A percentile compares a stretch with the other conserved stretches of the same genome.
Conservation (phyloP, 2,888 invertebrate genomes). For the Noctuana brunneofusca region DNA sequence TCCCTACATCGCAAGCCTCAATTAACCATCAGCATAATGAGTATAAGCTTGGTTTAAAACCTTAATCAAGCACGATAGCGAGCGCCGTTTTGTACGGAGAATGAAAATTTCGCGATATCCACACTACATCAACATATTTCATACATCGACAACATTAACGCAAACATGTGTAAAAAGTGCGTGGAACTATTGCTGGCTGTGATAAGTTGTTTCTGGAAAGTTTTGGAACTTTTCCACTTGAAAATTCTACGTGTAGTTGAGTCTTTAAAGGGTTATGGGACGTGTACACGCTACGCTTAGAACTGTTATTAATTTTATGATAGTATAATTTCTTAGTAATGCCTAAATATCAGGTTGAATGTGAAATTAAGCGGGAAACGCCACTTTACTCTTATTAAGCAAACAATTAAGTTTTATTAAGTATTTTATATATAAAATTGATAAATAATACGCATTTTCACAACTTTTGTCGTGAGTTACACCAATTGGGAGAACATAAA, state of each 20-base stretch:
- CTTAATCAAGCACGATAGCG: not conserved
- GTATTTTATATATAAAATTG: not conserved
- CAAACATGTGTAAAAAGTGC: not conserved
- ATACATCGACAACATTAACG: not conserved
- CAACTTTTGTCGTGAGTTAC: too few species aligned
- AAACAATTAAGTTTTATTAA: too few species aligned
- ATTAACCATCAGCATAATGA: constrained; percentile 4
- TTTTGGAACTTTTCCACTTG: not conserved
- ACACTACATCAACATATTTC: not conserved
- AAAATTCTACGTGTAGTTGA: not conserved
- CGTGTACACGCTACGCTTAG: too few species aligned
- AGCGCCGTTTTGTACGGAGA: not conserved
- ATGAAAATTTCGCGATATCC: constrained; percentile 3
- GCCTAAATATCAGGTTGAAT: too few species aligned
- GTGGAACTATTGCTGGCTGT: not conserved
- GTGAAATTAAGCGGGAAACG: too few species aligned
- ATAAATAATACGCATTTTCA: not conserved
- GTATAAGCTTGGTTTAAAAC: not conserved
- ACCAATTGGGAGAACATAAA: not conserved
- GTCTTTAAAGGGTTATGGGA: not conserved
- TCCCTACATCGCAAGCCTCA: not conserved
- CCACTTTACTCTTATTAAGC: too few species aligned
- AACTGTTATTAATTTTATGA: too few species aligned
- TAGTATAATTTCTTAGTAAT: too few species aligned
- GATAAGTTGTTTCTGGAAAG: not conserved